Percentiles rank a stretch among this genome's conserved stretches.
Evolutionary conservation across 2,888 invertebrate genomes (phyloP).

Genomic region (Drosophila cognata): DNA sequence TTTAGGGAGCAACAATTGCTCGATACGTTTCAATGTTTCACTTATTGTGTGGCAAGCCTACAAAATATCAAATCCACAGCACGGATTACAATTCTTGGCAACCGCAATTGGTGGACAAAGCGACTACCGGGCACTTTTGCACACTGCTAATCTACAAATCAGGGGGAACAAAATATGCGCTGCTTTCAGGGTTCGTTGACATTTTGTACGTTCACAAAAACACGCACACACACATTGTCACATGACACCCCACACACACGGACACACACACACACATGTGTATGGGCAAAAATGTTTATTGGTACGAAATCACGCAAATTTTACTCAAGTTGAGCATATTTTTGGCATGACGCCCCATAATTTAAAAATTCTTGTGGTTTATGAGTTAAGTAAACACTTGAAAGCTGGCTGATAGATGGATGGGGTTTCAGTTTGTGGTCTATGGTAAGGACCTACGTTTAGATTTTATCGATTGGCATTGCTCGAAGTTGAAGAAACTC

Average conservation of each 20-base stretch:
- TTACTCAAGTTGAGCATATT: conserved; percentile 49
- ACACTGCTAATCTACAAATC: conserved; percentile 8
- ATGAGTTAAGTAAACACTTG: conserved; percentile 35
- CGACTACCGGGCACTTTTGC: conserved; percentile 22
- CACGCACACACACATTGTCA: conserved; percentile 1
- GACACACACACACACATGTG: neutral
- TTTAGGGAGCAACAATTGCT: neutral
- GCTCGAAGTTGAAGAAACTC: conserved; percentile 19
- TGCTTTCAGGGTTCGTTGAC: conserved; percentile 60
- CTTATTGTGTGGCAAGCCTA: conserved; percentile 37
- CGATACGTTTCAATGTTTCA: conserved; percentile 26
- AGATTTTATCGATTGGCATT: conserved; percentile 67
- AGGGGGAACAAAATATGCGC: neutral
- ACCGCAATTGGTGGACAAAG: conserved; percentile 11
- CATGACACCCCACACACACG: neutral
- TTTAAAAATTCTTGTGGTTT: conserved; percentile 38
- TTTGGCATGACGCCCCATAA: conserved; percentile 1
- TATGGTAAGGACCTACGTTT: conserved; percentile 40
- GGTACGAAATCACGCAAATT: conserved; percentile 42
- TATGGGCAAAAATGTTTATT: conserved; percentile 16
- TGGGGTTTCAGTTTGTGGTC: conserved; percentile 18
- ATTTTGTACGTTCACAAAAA: conserved; percentile 28
- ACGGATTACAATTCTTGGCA: conserved; percentile 21
- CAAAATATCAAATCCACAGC: conserved; percentile 26
- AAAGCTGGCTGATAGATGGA: neutral